Evolutionary conservation across 2,797 vertebrate genomes (phyloP), one percentile per base, ranked within the genome.

Genomic region (Passerculus sandwichensis): DNA sequence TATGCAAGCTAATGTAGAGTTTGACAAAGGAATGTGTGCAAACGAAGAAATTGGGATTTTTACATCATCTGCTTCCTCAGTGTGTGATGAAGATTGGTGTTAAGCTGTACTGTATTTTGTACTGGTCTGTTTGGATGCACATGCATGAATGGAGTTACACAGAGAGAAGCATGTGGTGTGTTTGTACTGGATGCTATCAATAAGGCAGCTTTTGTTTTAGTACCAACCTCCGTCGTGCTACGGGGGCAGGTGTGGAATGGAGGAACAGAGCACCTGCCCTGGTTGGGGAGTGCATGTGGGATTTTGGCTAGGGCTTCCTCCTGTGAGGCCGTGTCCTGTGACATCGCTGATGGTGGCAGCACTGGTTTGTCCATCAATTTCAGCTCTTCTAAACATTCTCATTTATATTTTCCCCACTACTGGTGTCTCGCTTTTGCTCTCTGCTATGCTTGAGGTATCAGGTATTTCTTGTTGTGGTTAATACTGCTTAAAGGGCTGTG

Each of bases 121-220:
- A 20, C 30, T 20, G 34, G 19, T 83, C 30, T 88, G 0, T 80
- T 59, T 1, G 9, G 51, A 29, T 82, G 29, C 54, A 38, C 0
- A 0, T 83, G 66, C 8, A 2, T 26, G 15, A 26, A 15, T 61
- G n/a, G 47, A 65, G 38, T 34, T 72, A 16, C 0, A 19, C 23
- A 57, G 73, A 30, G 51, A 56, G 62, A 57, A 69, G 7, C 44
- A 15, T 9, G 22, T 62, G 45, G 26, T 64, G 16, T 84, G 8
- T 72, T 78, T 2, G 2, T 69, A 36, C 54, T 4, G 0, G 22
- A 21, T 16, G 2, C 57, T 69, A 15, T 61, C 66, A 65, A 0
- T 75, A 78, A 84, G 50, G 30, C 59, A 82, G 51, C 77, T 91
- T 79, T 86, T 73, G n/a, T 83, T 91, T 71, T 29, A 15, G 27